phyloP scores from a whole-genome alignment of 2,113 vertebrate species.

The Psilopsiagon aymara region DNA sequence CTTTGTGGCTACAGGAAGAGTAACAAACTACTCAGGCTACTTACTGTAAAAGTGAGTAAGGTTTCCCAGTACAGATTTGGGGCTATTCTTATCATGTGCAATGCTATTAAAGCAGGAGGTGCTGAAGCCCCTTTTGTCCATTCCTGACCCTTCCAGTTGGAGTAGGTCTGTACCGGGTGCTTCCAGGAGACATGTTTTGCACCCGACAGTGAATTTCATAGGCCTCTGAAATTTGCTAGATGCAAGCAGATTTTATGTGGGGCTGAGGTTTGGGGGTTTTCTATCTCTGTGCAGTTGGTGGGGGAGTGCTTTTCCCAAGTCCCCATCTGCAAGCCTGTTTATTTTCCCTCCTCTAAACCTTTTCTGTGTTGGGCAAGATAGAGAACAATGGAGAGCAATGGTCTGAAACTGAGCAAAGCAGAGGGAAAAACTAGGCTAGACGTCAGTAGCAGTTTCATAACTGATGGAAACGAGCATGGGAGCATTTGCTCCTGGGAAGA shows the following conservation, averaged over 20 bases:
- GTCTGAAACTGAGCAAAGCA: conserved; percentile 1
- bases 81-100: background rate
- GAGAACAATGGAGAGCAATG: background rate
- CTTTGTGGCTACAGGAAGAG: background rate
- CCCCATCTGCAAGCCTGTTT: background rate
- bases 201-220: background rate
- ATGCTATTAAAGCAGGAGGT: background rate
- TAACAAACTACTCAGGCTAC: background rate
- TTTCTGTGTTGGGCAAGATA: background rate
- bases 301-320: background rate
- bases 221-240: background rate
- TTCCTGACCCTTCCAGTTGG: background rate
- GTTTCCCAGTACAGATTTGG: background rate
- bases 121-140: background rate
- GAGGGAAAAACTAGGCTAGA: background rate
- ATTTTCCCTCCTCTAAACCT: background rate
- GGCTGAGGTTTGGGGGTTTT: background rate
- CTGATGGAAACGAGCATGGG: background rate
- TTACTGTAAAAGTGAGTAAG: background rate
- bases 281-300: background rate
- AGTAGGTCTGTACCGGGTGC: rapidly evolving
- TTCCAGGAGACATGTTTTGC: background rate
- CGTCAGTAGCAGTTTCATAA: conserved; percentile 36
- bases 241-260: rapidly evolving
- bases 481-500: conserved; percentile 16